Evolutionary conservation across 2,797 vertebrate genomes (phyloP), one percentile per base, ranked within the genome.

Genomic region (Anas acuta): DNA sequence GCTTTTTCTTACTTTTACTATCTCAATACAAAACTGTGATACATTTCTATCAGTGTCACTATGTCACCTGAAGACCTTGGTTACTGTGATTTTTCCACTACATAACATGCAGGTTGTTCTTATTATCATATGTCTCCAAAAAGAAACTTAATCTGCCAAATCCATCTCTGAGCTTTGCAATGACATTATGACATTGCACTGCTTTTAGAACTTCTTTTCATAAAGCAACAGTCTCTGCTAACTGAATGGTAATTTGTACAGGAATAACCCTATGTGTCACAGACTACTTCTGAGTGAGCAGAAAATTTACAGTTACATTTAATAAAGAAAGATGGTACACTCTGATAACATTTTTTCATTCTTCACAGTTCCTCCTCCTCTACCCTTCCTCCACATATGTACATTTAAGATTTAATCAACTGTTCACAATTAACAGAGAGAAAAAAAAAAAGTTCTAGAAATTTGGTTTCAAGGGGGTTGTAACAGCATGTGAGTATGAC

Each of bases 81-180:
- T 70, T 90, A 13, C 43, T 61, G 12, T n/a, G 56, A 57, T 86
- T 87, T 90, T 90, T 61, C 75, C 21, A 47, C 58, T 69, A 49
- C 2, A 2, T 60, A 89, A 70, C 51, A 56, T 1, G 1, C 53
- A 80, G 43, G 23, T 77, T 95, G 60, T 62, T 93, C 77, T 84
- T 89, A 81, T 94, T 91, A 92, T 78, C 71, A 69, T 87, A 72
- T 28, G 22, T 82, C 76, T 93, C 47, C 71, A 73, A 73, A 93
- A 90, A 83, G 61, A 88, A 88, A 84, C 33, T 84, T 32, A 64
- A 84, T 71, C 73, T 96, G 81, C 67, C 82, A 94, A 86, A 96
- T 58, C 28, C 37, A 53, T 94, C 76, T 54, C 84, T 71, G 45
- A 64, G 61, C 8, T 83, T 94, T 96, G 71, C 62, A 78, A 14